These are phyloP conservation scores for Hydra vulgaris DNA, from an alignment of 30 jellyfish, hydroid and myxozoan genomes.

Conservation along the genomic window DNA sequence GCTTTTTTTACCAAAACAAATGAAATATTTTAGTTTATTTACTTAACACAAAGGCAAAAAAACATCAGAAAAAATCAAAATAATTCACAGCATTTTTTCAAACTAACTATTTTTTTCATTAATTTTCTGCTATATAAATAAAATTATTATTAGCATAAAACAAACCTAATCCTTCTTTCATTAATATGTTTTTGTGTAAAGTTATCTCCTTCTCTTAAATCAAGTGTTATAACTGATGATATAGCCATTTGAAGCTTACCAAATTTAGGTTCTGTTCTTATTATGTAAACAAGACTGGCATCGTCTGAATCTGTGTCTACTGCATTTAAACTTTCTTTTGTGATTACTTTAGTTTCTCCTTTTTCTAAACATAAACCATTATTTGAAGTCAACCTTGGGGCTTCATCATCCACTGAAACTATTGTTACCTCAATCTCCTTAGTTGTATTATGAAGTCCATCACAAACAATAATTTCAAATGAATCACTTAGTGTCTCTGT, in stretches of 20 bases:
- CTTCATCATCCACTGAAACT: conserved; percentile 90
- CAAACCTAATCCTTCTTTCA: conserved; percentile 38
- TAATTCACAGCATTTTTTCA: too few relatives aligned
- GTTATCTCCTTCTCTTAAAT: conserved; percentile 59
- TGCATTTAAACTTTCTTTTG: conserved; percentile 66
- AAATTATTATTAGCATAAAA: too few relatives aligned
- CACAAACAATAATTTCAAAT: conserved; percentile 56
- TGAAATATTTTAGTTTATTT: too few relatives aligned
- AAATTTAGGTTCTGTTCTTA: conserved; percentile 51
- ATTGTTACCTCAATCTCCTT: conserved; percentile 46
- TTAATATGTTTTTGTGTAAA: conserved; percentile 73
- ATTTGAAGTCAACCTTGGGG: conserved; percentile 70
- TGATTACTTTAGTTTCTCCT: conserved; percentile 67
- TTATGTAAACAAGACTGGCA: conserved; percentile 29
- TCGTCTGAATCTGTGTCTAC: conserved; percentile 79
- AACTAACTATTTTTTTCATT: too few relatives aligned
- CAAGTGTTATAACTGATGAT: conserved; percentile 26
- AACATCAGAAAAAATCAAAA: too few relatives aligned
- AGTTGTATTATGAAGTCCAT: conserved; percentile 75
- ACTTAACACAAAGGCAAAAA: too few relatives aligned
- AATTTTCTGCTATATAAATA: too few relatives aligned
- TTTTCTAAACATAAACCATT: conserved; percentile 74
- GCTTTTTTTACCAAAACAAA: too few relatives aligned
- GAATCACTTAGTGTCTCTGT: conserved; percentile 66
- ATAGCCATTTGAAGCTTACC: conserved; percentile 52